Percentiles rank a stretch among this genome's conserved stretches.
These are phyloP conservation scores for Palythoa caribaeorum DNA, from an alignment of 92 coral and sea anemone genomes.

Conservation along the genomic window DNA sequence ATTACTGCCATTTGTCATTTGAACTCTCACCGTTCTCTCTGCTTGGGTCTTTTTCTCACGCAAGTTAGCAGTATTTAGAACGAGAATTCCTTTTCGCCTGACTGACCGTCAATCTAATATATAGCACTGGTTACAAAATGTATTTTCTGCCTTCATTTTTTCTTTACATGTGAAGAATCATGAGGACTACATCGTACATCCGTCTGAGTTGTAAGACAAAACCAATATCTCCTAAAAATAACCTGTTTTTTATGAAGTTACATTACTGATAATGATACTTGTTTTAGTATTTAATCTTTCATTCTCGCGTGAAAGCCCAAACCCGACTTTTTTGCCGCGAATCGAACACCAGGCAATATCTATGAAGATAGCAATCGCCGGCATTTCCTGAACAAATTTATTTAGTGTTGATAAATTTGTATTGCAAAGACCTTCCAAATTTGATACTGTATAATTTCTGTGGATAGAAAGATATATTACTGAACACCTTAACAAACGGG, in stretches of 20 bases:
- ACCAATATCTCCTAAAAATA: not conserved
- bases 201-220: not conserved
- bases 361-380: not conserved
- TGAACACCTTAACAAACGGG: too few relatives aligned
- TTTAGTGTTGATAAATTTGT: conserved; percentile 2
- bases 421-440: not conserved
- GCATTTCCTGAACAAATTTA: not conserved
- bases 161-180: too few relatives aligned
- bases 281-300: too few relatives aligned
- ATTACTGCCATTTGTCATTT: not conserved
- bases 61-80: not conserved
- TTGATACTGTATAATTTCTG: not conserved
- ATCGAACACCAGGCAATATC: not conserved
- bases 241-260: not conserved
- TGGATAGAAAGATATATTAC: not conserved
- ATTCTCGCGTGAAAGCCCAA: not conserved
- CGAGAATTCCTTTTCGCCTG: not conserved
- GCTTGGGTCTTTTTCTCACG: not conserved
- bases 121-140: not conserved
- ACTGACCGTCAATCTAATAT: not conserved
- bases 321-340: not conserved
- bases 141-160: not conserved
- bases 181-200: too few relatives aligned
- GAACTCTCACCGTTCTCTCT: not conserved
- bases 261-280: too few relatives aligned